These are phyloP conservation scores for Limosa lapponica DNA, from an alignment of 2,797 vertebrate genomes.

Conservation along the genomic window DNA sequence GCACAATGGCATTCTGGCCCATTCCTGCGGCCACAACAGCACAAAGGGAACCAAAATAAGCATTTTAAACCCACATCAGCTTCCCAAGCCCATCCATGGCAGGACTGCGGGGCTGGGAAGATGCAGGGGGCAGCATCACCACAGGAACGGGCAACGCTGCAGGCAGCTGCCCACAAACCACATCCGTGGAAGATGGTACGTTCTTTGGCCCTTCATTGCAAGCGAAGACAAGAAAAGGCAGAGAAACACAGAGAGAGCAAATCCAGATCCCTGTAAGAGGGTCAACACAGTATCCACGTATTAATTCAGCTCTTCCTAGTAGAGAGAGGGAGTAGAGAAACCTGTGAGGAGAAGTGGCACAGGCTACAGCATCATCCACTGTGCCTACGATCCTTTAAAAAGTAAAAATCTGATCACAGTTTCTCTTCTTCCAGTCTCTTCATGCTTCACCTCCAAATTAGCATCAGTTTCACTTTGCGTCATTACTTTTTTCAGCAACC, in stretches of 20 bases:
- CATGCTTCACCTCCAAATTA: conserved; percentile 32
- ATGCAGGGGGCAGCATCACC: background rate
- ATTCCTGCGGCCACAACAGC: background rate
- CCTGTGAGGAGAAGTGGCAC: background rate
- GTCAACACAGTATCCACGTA: background rate
- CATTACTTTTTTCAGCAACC: background rate
- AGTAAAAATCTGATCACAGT: background rate
- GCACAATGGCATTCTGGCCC: rapidly evolving
- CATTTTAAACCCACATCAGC: background rate
- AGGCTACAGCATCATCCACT: background rate
- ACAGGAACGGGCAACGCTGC: rapidly evolving
- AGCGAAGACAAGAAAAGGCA: background rate
- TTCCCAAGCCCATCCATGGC: background rate
- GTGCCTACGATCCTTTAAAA: background rate
- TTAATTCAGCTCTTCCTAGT: background rate
- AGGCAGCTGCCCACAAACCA: background rate
- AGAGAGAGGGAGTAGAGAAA: background rate
- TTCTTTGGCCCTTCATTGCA: background rate
- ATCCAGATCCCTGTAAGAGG: background rate
- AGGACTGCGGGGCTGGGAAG: background rate
- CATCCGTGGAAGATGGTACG: background rate
- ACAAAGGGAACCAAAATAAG: background rate
- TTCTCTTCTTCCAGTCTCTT: background rate
- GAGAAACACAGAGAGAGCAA: background rate
- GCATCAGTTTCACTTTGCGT: background rate